These are phyloP conservation scores for Alauda arvensis DNA, from an alignment of 2,797 vertebrate species.

Conservation along the genomic window DNA sequence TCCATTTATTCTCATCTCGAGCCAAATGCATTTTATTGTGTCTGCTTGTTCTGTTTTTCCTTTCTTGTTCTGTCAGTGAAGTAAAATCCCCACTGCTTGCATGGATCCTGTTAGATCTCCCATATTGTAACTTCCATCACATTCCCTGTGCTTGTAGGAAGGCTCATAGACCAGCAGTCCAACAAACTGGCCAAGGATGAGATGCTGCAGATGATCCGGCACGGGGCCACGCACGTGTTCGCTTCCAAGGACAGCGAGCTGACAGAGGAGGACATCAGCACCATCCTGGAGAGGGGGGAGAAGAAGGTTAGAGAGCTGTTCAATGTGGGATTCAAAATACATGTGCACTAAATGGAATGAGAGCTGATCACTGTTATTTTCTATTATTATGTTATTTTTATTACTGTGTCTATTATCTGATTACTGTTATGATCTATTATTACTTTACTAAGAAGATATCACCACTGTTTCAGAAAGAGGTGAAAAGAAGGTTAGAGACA, in stretches of 20 bases:
- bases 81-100: not conserved
- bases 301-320: constrained; percentile 77
- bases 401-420: too few species aligned
- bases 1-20: not conserved
- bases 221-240: constrained; percentile 85
- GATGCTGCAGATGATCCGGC: constrained; percentile 89
- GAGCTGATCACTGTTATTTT: not conserved
- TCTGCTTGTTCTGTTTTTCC: not conserved
- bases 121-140: not conserved
- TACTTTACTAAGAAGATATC: too few species aligned
- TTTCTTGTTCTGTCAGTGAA: not conserved
- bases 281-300: constrained; percentile 85
- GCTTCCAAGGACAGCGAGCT: constrained; percentile 86
- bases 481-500: constrained; percentile 81
- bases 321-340: not conserved
- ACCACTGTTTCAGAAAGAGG: constrained; percentile 71
- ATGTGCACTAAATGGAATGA: not conserved
- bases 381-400: too few species aligned
- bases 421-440: too few species aligned
- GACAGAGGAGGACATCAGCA: constrained; percentile 84
- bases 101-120: not conserved
- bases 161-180: constrained; percentile 84
- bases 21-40: not conserved
- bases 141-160: constrained; percentile 68
- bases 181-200: constrained; percentile 87